These are phyloP conservation scores for Taenaris catops DNA, from an alignment of 2,888 invertebrate species.

Conservation along the genomic window DNA sequence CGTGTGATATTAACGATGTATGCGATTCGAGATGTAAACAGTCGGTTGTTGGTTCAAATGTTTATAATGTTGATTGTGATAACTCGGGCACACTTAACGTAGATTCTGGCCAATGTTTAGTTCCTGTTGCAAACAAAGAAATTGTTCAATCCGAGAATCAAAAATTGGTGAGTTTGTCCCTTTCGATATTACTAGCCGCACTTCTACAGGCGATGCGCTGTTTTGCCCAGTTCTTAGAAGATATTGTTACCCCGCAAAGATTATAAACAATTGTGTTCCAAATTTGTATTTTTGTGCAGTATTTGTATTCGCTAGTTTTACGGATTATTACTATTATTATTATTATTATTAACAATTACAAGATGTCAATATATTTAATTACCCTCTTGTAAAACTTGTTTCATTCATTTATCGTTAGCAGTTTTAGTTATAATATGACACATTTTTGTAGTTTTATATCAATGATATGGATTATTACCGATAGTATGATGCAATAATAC, in stretches of 20 bases:
- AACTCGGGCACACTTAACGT: constrained; percentile 51
- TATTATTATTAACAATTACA: constrained; percentile 35
- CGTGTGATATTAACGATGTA: constrained; percentile 48
- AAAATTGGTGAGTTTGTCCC: constrained; percentile 79
- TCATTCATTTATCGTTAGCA: constrained; percentile 24
- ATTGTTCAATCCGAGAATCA: constrained; percentile 61
- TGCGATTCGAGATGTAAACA: constrained; percentile 34
- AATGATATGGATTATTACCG: no score
- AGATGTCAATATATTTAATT: constrained; percentile 62
- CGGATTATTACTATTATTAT: no score
- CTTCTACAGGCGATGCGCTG: constrained; percentile 82
- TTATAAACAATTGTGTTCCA: constrained; percentile 49
- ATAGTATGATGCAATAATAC: no score
- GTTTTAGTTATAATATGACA: no score
- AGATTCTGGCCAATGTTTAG: constrained; percentile 56
- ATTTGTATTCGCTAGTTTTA: constrained; percentile 53
- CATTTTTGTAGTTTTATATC: no score
- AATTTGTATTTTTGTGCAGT: constrained; percentile 51
- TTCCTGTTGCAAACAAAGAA: constrained; percentile 68
- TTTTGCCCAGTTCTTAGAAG: constrained; percentile 81
- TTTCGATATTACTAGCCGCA: constrained; percentile 81
- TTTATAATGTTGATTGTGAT: constrained; percentile 51
- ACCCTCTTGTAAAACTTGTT: constrained; percentile 47
- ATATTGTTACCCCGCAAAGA: constrained; percentile 73
- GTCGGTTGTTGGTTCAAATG: constrained; percentile 44